These are phyloP conservation scores for Galbula dea DNA, from an alignment of 2,113 vertebrate genomes.

Conservation along the genomic window DNA sequence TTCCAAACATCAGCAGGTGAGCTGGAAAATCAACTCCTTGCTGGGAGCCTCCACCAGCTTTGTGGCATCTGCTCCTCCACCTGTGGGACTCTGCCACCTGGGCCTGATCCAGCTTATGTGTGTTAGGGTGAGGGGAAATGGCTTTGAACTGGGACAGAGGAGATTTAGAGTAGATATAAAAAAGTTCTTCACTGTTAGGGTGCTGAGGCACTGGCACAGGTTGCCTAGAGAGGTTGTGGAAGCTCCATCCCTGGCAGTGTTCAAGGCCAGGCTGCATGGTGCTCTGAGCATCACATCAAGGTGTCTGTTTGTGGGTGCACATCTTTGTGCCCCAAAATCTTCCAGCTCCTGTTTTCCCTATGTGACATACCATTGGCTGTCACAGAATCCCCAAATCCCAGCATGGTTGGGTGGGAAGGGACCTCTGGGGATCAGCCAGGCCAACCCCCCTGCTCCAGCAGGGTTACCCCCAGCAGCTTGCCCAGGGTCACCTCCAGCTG, in stretches of 20 bases:
- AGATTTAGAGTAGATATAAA: background rate
- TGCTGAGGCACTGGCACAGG: background rate
- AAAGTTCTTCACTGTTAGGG: background rate
- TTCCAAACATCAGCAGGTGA: background rate
- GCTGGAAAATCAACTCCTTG: fast-evolving
- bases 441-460: too few relatives aligned
- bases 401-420: too few relatives aligned
- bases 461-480: too few relatives aligned
- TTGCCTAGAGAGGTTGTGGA: background rate
- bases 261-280: background rate
- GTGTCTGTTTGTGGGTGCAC: too few relatives aligned
- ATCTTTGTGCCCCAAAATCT: too few relatives aligned
- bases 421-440: too few relatives aligned
- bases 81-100: fast-evolving
- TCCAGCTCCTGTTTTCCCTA: too few relatives aligned
- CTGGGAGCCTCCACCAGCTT: background rate
- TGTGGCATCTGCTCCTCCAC: background rate
- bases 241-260: background rate
- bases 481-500: too few relatives aligned
- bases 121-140: background rate
- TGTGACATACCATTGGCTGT: too few relatives aligned
- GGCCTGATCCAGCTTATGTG: background rate
- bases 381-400: too few relatives aligned
- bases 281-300: too few relatives aligned
- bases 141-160: background rate